Conservation (phyloP, 2,113 vertebrate species). For the Nothoprocta pentlandii region DNA sequence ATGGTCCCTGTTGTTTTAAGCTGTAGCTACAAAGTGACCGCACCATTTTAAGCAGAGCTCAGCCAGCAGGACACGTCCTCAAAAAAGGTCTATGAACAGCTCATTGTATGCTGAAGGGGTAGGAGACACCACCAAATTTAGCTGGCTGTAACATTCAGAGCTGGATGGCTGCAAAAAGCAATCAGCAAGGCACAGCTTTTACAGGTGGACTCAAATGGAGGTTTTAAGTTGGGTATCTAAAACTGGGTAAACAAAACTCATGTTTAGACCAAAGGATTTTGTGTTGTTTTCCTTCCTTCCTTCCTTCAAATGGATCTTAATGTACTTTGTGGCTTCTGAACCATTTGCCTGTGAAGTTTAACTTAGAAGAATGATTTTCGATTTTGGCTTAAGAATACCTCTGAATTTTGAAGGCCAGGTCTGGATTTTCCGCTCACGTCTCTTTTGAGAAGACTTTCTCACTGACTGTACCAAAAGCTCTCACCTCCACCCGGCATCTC, state of each 20-base stretch:
- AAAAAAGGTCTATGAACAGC: not conserved
- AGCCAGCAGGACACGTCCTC: not conserved
- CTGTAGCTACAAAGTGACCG: conserved; percentile 13
- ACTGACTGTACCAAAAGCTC: not conserved
- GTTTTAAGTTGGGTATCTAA: not conserved
- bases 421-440: not conserved
- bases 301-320: not conserved
- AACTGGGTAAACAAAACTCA: not conserved
- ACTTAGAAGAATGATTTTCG: not conserved
- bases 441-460: conserved; percentile 12
- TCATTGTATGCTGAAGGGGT: not conserved
- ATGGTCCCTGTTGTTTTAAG: conserved; percentile 50
- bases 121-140: fast-evolving
- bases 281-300: too few species aligned
- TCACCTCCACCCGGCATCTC: not conserved
- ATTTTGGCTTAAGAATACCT: conserved; percentile 23
- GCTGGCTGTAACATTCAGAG: not conserved
- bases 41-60: not conserved
- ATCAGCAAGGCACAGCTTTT: not conserved
- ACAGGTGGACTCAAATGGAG: not conserved
- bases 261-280: not conserved
- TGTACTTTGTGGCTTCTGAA: not conserved
- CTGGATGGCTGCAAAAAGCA: not conserved
- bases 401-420: conserved; percentile 21
- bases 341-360: not conserved